Evolutionary conservation across 2,797 vertebrate genomes (phyloP).

Genomic region (Danio jaintianensis): DNA sequence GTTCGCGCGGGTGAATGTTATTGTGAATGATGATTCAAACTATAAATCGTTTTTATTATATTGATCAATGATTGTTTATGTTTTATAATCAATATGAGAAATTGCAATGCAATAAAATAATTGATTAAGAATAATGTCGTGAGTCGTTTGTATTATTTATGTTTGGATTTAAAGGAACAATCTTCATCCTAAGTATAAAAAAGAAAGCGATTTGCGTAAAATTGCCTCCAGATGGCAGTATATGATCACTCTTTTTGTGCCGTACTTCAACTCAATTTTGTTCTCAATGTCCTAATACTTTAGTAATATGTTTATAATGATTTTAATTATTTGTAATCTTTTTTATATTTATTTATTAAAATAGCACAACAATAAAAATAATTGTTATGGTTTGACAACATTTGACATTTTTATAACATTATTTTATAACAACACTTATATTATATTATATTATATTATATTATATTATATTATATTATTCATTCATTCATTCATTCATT

Average conservation of each 20-base stretch:
- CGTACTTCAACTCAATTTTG: background rate
- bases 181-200: background rate
- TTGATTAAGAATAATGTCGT: background rate
- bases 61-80: background rate
- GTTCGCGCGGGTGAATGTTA: too few species aligned
- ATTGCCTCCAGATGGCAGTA: background rate
- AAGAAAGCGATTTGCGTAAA: background rate
- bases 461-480: too few species aligned
- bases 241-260: background rate
- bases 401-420: too few species aligned
- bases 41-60: background rate
- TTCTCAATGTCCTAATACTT: background rate
- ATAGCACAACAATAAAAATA: too few species aligned
- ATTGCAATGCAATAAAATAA: slow-evolving; percentile 9
- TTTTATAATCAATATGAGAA: background rate
- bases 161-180: background rate
- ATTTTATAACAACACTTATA: too few species aligned
- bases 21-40: background rate
- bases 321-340: background rate
- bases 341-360: too few species aligned
- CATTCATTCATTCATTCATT: too few species aligned
- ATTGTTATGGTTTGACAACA: too few species aligned
- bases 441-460: too few species aligned
- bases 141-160: background rate
- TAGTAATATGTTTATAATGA: background rate